Evolutionary conservation across 1,140 invertebrate genomes (phyloP).

Genomic region (Drosophila asahinai): DNA sequence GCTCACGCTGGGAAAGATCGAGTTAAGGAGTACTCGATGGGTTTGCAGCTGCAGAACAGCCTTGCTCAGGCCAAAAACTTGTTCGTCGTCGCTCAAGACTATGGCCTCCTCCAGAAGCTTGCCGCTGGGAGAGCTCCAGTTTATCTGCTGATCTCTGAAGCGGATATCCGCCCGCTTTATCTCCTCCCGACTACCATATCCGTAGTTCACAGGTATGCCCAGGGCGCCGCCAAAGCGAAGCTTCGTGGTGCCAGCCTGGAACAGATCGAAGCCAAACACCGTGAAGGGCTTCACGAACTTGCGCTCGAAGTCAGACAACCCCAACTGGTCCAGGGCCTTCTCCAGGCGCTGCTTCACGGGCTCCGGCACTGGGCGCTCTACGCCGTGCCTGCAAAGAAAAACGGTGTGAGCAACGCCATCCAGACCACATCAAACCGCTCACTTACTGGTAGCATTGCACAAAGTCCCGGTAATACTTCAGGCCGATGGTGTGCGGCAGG

Average conservation of each 20-base stretch:
- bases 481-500: slow-evolving; percentile 86
- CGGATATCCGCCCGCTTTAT: slow-evolving; percentile 86
- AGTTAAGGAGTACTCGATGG: slow-evolving; percentile 86
- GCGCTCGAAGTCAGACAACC: slow-evolving; percentile 82
- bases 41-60: slow-evolving; percentile 88
- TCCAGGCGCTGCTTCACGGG: slow-evolving; percentile 84
- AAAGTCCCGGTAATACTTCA: slow-evolving; percentile 86
- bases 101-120: slow-evolving; percentile 88
- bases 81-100: slow-evolving; percentile 90
- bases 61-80: slow-evolving; percentile 91
- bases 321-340: slow-evolving; percentile 86
- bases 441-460: slow-evolving; percentile 86
- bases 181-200: slow-evolving; percentile 85
- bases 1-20: slow-evolving; percentile 85
- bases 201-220: slow-evolving; percentile 89
- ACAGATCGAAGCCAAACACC: slow-evolving; percentile 88
- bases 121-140: slow-evolving; percentile 88
- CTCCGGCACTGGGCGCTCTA: slow-evolving; percentile 83
- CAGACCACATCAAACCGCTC: slow-evolving; percentile 14
- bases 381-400: slow-evolving; percentile 81
- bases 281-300: slow-evolving; percentile 87
- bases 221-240: slow-evolving; percentile 86
- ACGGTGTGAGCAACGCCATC: background rate
- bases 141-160: slow-evolving; percentile 86
- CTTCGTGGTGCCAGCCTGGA: slow-evolving; percentile 85